Conservation (phyloP, 2,113 vertebrate genomes). For the Alethe castanea region DNA sequence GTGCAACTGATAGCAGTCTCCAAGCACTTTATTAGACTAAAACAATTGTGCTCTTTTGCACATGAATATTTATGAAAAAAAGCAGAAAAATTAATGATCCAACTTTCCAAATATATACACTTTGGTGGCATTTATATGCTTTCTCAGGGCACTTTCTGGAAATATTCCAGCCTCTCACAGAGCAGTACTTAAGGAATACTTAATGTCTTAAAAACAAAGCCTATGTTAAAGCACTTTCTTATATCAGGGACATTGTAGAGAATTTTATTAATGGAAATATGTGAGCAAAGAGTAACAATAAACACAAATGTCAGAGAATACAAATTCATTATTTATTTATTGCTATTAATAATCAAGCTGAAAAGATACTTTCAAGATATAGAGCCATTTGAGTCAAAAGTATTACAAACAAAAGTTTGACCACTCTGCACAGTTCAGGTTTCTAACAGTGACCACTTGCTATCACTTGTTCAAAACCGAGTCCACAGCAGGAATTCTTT, state of each 20-base stretch:
- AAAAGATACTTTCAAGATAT: not conserved
- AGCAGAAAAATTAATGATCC: not conserved
- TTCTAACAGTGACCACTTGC: not conserved
- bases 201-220: not conserved
- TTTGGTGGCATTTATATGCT: not conserved
- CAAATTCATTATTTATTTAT: not conserved
- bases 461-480: not conserved
- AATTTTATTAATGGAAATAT: not conserved
- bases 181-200: not conserved
- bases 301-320: not conserved
- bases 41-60: not conserved
- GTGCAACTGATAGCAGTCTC: not conserved
- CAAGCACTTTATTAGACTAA: not conserved
- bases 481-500: not conserved
- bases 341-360: not conserved
- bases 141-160: not conserved
- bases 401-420: not conserved
- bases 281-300: not conserved
- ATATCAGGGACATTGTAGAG: not conserved
- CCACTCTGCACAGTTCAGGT: not conserved
- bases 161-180: not conserved
- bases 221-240: not conserved
- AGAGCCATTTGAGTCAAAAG: not conserved
- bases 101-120: not conserved
- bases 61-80: not conserved